Base-by-base conservation (phyloP, 2,888 invertebrate species). In the Drosophila melanosoma region DNA sequence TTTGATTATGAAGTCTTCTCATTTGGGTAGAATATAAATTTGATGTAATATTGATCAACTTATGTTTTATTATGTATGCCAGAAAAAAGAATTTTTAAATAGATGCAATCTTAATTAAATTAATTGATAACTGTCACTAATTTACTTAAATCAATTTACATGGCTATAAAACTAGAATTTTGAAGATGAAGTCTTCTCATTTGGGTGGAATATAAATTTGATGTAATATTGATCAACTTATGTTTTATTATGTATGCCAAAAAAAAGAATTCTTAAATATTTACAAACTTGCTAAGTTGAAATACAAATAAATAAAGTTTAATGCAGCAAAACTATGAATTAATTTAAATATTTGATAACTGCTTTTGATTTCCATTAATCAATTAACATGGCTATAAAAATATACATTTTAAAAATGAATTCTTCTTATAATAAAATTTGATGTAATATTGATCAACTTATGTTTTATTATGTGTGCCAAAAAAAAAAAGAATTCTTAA, bases 221-320 rank as follows among this genome's bases (percentile, higher is more conserved):
- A 42, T 42, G 11, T 0, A 40, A 12, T 3, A 20, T 17, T 17
- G 38, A 38, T n/a, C 10, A n/a, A 10, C n/a, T 40, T n/a, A n/a
- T n/a, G n/a, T n/a, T n/a, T n/a, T n/a, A n/a, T n/a, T n/a, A n/a
- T n/a, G n/a, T 23, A 26, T n/a, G 35, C 15, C 5, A 62, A 54
- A 38, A 54, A 54, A 60, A 51, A 54, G 23, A 65, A 67, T 65
- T 20, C 51, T 51, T 63, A 54, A 42, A 51, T 17, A 54, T 57
- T 11, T 12, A 20, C 11, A 38, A 74, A 36, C 15, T 42, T 5
- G 11, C 33, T 48, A 17, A 40, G 8, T 42, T 12, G 40, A 26
- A n/a, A n/a, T 7, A 15, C 12, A 45, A 45, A 3, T 12, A 20
- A 29, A 53, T 42, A 17, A 53, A 53, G 57, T 32, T 29, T 17